These are phyloP conservation scores for Bucorvus abyssinicus DNA, from an alignment of 2,797 vertebrate genomes.

Conservation along the genomic window DNA sequence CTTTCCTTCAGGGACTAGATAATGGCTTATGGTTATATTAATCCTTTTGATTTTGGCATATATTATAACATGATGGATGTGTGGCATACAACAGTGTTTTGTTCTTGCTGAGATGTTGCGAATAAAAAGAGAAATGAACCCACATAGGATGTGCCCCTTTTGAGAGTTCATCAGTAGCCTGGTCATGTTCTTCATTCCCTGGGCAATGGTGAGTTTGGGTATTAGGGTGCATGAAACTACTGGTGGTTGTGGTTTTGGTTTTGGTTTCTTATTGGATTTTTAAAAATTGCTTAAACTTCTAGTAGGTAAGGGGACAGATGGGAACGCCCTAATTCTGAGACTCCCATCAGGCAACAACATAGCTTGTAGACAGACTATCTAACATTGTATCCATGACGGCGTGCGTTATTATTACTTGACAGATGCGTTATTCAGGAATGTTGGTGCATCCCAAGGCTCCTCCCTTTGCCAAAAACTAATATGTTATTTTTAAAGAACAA, in stretches of 20 bases:
- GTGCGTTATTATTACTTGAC: background rate
- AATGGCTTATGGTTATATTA: constrained; percentile 40
- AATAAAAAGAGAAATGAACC: background rate
- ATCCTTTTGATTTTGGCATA: constrained; percentile 30
- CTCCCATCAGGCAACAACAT: background rate
- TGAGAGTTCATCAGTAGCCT: background rate
- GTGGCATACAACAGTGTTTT: background rate
- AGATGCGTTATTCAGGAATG: background rate
- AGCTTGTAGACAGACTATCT: background rate
- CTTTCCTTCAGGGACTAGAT: constrained; percentile 8
- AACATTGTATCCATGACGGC: background rate
- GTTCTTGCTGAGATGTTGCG: background rate
- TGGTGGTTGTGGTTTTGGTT: background rate
- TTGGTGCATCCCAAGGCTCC: background rate
- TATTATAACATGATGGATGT: constrained; percentile 29
- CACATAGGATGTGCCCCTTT: background rate
- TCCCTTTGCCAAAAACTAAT: background rate
- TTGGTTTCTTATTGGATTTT: background rate
- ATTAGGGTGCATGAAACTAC: background rate
- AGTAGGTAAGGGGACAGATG: background rate
- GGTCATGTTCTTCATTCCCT: background rate
- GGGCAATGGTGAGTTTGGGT: background rate
- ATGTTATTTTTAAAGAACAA: background rate
- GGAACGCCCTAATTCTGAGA: background rate
- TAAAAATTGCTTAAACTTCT: background rate